A percentile compares a stretch with the other conserved stretches of the same genome.
These are phyloP conservation scores for Prorops nasuta DNA, from an alignment of 1,140 invertebrate genomes.

Conservation along the genomic window DNA sequence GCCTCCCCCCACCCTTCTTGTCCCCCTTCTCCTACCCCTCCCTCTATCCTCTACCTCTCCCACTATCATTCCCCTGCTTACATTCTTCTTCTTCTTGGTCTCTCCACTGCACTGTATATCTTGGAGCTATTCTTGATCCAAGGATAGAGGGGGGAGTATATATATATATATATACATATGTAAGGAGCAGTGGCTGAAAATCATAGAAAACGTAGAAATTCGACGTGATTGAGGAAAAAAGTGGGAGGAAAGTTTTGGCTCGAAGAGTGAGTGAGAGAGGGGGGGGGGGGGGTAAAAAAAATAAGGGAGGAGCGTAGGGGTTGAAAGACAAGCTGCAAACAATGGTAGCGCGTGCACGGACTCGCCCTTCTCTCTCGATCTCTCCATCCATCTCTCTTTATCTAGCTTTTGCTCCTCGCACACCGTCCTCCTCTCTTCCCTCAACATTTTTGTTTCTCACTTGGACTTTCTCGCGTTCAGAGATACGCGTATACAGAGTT, in stretches of 20 bases:
- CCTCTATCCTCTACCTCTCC: slow-evolving; percentile 5
- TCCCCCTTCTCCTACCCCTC: neutral
- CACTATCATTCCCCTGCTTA: slow-evolving; percentile 2
- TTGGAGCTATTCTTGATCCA: no score
- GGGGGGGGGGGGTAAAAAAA: slow-evolving; percentile 41
- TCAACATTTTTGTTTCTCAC: neutral
- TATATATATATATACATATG: no score
- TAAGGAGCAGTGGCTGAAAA: no score
- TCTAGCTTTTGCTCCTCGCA: slow-evolving; percentile 14
- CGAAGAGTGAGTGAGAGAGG: no score
- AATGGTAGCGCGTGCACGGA: slow-evolving; percentile 53
- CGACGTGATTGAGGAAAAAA: slow-evolving; percentile 48
- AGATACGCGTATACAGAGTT: no score
- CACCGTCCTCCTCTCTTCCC: slow-evolving; percentile 11
- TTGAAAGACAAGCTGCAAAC: slow-evolving; percentile 49
- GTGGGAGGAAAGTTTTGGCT: slow-evolving; percentile 6
- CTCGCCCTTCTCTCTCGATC: slow-evolving; percentile 18
- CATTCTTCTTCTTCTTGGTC: slow-evolving; percentile 13
- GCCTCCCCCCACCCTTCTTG: slow-evolving; percentile 10
- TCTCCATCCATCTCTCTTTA: slow-evolving; percentile 13
- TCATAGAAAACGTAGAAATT: slow-evolving; percentile 6
- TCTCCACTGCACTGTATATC: no score
- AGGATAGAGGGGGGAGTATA: no score
- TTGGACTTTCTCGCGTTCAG: no score
- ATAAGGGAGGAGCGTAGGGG: slow-evolving; percentile 19